A percentile compares a stretch with the other conserved stretches of the same genome.
Conservation (phyloP, 2,113 vertebrate genomes). For the Channa argus region DNA sequence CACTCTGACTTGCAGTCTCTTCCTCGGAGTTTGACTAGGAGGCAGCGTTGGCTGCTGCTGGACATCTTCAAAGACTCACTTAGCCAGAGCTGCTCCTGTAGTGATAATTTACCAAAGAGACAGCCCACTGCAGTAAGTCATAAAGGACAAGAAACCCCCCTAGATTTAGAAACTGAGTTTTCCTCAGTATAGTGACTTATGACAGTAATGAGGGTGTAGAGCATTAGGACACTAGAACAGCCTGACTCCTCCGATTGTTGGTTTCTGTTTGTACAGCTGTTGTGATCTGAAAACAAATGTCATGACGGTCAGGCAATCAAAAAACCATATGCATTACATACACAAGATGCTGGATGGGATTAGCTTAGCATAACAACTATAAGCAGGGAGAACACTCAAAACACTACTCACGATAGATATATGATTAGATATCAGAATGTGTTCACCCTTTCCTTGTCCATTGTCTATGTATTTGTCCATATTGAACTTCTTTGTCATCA, state of each 20-base stretch:
- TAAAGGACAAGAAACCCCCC: slow-evolving; percentile 4
- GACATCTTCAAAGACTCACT: slow-evolving; percentile 87
- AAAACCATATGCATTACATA: no score
- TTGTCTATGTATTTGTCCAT: neutral
- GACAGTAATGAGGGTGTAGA: slow-evolving; percentile 1
- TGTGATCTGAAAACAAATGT: no score
- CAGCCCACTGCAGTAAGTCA: slow-evolving; percentile 81
- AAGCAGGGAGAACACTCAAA: no score
- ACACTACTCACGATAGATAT: no score
- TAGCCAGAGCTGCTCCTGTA: slow-evolving; percentile 86
- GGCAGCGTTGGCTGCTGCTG: slow-evolving; percentile 85
- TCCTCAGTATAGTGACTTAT: neutral
- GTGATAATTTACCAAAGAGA: slow-evolving; percentile 80
- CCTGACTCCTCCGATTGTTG: neutral
- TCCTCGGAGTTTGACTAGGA: slow-evolving; percentile 69
- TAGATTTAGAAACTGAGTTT: neutral
- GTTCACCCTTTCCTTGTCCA: neutral
- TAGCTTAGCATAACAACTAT: no score
- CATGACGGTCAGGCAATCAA: no score
- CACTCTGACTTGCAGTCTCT: slow-evolving; percentile 63
- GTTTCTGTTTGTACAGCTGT: no score
- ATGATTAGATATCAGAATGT: neutral
- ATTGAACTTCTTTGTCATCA: neutral
- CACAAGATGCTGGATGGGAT: no score
- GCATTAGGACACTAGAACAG: slow-evolving; percentile 16